Evolutionary conservation across 2,797 vertebrate genomes (phyloP).

Genomic region (Muscicapa comitata): DNA sequence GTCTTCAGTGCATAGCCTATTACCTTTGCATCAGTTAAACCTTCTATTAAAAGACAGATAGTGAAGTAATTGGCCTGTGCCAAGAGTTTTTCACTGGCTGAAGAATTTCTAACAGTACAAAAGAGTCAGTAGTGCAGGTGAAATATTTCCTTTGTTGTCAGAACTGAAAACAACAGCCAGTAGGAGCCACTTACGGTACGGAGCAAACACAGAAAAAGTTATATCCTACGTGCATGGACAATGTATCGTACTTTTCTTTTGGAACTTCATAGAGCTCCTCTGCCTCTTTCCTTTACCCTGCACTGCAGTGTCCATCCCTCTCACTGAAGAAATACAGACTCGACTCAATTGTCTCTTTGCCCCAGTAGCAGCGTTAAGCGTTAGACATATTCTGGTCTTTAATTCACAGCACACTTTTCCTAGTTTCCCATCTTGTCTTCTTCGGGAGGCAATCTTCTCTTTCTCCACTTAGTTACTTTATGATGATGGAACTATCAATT

Average conservation of each 20-base stretch:
- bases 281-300: background rate
- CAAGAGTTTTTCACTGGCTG: background rate
- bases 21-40: background rate
- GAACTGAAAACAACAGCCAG: background rate
- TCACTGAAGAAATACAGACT: background rate
- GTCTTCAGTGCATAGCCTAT: background rate
- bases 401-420: background rate
- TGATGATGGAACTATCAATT: background rate
- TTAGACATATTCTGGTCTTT: background rate
- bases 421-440: background rate
- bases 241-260: background rate
- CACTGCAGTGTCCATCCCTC: background rate
- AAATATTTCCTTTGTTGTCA: background rate
- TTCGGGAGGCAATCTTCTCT: background rate
- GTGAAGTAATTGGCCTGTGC: background rate
- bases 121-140: background rate
- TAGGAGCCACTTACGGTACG: background rate
- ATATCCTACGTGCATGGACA: fast-evolving
- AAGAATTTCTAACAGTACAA: background rate
- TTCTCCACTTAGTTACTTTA: background rate
- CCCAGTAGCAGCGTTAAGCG: background rate
- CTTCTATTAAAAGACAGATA: background rate
- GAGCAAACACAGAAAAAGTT: background rate
- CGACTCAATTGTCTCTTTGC: background rate
- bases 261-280: background rate